These are phyloP conservation scores for Hyles lineata DNA, from an alignment of 2,888 invertebrate species.

Conservation along the genomic window DNA sequence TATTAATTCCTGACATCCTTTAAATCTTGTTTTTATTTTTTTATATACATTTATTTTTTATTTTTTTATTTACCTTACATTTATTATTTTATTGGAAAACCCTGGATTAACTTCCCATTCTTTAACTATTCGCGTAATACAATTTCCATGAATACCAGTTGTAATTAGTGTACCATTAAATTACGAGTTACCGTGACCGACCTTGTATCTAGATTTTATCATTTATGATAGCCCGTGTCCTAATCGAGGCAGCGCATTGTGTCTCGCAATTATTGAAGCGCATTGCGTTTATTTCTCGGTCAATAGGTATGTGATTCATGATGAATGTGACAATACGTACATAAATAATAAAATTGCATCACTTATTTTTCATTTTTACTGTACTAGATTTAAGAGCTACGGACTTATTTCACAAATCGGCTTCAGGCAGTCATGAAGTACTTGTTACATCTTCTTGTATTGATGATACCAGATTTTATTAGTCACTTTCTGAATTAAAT, in stretches of 20 bases:
- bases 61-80: too few species aligned
- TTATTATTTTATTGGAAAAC: too few species aligned
- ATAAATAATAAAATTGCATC: background rate
- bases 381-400: background rate
- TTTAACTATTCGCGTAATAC: background rate
- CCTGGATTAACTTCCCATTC: background rate
- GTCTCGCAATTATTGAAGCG: slow-evolving; percentile 59
- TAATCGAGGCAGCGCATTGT: slow-evolving; percentile 67
- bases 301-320: slow-evolving; percentile 16
- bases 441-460: too few species aligned
- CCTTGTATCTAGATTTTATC: slow-evolving; percentile 62
- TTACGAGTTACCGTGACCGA: slow-evolving; percentile 34
- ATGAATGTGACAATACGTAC: background rate
- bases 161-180: slow-evolving; percentile 2
- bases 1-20: too few species aligned
- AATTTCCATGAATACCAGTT: background rate
- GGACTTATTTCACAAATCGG: too few species aligned
- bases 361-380: background rate
- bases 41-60: background rate
- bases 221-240: slow-evolving; percentile 43
- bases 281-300: slow-evolving; percentile 36
- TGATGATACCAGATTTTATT: too few species aligned
- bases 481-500: too few species aligned
- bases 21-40: too few species aligned
- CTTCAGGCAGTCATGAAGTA: too few species aligned